Percentiles rank a stretch among this genome's conserved stretches.
Conservation (phyloP, 2,888 invertebrate species). For the Lasius fuliginosus region DNA sequence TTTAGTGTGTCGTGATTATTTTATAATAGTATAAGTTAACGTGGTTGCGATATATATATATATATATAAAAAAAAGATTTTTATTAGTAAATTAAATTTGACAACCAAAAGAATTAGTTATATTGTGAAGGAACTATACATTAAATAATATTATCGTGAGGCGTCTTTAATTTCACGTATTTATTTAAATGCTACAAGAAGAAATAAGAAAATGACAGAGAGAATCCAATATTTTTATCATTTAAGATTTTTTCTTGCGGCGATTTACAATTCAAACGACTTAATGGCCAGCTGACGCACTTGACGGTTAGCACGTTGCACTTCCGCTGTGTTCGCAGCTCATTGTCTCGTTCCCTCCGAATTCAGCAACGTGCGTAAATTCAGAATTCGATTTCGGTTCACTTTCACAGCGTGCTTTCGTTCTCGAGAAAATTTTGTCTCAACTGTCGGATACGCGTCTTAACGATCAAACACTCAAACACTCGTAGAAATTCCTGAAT, state of each 20-base stretch:
- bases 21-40: not conserved
- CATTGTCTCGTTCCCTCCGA: conserved; percentile 26
- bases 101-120: not conserved
- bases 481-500: conserved; percentile 4
- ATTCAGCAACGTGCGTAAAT: conserved; percentile 45
- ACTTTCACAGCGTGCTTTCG: conserved; percentile 34
- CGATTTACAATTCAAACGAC: conserved; percentile 20
- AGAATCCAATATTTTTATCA: conserved; percentile 12
- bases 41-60: not conserved
- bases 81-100: not conserved
- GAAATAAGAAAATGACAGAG: not conserved
- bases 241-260: conserved; percentile 52
- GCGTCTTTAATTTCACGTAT: not conserved
- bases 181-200: not conserved
- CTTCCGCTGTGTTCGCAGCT: conserved; percentile 41
- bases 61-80: not conserved
- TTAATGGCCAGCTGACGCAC: conserved; percentile 57
- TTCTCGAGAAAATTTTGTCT: conserved; percentile 12
- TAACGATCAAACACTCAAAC: not conserved
- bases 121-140: not conserved
- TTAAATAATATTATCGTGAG: not conserved
- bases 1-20: not conserved
- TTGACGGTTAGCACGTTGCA: conserved; percentile 45
- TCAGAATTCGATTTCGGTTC: conserved; percentile 15
- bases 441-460: not conserved